These are phyloP conservation scores for Tetragonula clypearis DNA, from an alignment of 1,140 invertebrate genomes.

Conservation along the genomic window DNA sequence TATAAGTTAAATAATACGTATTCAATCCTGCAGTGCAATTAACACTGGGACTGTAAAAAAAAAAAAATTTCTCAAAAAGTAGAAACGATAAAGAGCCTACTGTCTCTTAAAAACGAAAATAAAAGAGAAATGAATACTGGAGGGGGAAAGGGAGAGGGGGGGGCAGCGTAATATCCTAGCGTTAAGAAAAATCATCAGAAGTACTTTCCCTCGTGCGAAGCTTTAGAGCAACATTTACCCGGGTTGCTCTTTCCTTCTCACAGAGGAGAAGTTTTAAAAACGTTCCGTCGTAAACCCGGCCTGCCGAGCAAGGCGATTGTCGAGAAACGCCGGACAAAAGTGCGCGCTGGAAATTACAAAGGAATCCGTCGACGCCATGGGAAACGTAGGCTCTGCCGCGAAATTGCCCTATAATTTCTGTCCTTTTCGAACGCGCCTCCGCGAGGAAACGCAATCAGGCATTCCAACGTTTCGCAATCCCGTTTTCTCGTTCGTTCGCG, in stretches of 20 bases:
- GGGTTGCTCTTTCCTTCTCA: too few relatives aligned
- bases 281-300: neutral
- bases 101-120: neutral
- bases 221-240: neutral
- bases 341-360: conserved; percentile 30
- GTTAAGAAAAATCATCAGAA: neutral
- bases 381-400: conserved; percentile 47
- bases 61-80: neutral
- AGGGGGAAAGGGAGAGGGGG: too few relatives aligned
- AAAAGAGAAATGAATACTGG: neutral
- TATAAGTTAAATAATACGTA: too few relatives aligned
- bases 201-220: neutral
- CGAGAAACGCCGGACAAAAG: conserved; percentile 7
- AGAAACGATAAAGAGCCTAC: neutral
- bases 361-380: conserved; percentile 43
- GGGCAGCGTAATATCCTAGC: neutral
- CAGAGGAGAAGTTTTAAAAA: neutral
- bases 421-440: conserved; percentile 26
- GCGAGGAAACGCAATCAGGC: conserved; percentile 13
- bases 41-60: too few relatives aligned
- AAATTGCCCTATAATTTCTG: conserved; percentile 50
- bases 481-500: conserved; percentile 21
- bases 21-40: too few relatives aligned
- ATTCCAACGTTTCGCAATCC: conserved; percentile 14
- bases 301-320: neutral